A percentile compares a stretch with the other conserved stretches of the same genome.
These are phyloP conservation scores for Noctuana brunneofusca DNA, from an alignment of 2,888 invertebrate genomes.

Conservation along the genomic window DNA sequence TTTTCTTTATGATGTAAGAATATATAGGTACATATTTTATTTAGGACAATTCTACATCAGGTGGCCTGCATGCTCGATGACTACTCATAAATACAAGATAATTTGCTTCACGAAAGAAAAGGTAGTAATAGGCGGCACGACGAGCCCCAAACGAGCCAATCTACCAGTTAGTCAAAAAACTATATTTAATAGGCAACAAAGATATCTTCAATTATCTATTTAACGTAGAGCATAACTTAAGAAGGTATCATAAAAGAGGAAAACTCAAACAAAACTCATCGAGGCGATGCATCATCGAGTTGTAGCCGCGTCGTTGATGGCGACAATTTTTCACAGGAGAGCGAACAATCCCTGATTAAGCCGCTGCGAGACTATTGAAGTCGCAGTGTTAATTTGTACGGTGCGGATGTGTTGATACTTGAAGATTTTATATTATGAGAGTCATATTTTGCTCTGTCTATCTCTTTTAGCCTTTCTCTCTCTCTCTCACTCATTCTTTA, in stretches of 20 bases:
- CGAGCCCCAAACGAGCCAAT: too few species aligned
- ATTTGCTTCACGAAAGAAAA: too few species aligned
- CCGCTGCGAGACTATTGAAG: constrained; percentile 73
- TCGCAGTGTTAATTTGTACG: constrained; percentile 46
- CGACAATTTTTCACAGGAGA: constrained; percentile 77
- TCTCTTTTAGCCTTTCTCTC: neutral
- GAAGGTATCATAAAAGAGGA: neutral
- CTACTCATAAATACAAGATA: too few species aligned
- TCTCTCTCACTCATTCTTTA: too few species aligned
- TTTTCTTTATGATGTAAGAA: neutral
- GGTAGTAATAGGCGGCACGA: too few species aligned
- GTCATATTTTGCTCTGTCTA: too few species aligned
- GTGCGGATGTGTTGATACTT: constrained; percentile 52
- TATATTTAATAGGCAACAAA: too few species aligned
- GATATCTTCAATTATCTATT: too few species aligned
- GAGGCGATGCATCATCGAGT: constrained; percentile 69
- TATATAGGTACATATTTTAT: neutral
- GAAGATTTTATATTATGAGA: neutral
- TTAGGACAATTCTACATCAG: too few species aligned
- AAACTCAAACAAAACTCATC: constrained; percentile 28
- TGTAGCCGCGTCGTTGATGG: constrained; percentile 68
- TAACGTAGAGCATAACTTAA: too few species aligned
- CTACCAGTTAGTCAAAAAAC: too few species aligned
- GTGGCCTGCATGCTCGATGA: too few species aligned
- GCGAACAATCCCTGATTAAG: constrained; percentile 76